Evolutionary conservation across 92 coral and sea anemone genomes (phyloP).

Genomic region (Actinernus sp.): DNA sequence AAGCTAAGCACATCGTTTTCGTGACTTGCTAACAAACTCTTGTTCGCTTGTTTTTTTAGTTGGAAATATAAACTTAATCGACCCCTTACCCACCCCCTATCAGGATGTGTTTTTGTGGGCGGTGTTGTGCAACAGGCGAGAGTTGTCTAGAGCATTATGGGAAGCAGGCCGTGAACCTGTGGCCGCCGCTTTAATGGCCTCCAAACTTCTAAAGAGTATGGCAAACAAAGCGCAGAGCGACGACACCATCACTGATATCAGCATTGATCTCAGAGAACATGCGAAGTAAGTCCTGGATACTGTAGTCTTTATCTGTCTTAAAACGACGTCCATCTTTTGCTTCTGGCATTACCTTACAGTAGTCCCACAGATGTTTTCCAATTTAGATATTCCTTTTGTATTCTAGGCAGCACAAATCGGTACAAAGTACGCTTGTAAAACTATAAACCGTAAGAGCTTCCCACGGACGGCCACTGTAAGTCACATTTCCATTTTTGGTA

Average conservation of each 20-base stretch:
- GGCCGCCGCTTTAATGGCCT: slow-evolving; percentile 92
- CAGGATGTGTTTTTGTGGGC: slow-evolving; percentile 97
- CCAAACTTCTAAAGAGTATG: slow-evolving; percentile 86
- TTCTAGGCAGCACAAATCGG: too few relatives aligned
- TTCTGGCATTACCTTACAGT: too few relatives aligned
- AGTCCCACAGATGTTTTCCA: too few relatives aligned
- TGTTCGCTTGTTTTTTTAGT: slow-evolving; percentile 7
- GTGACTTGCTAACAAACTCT: too few relatives aligned
- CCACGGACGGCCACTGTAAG: too few relatives aligned
- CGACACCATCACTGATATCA: slow-evolving; percentile 92
- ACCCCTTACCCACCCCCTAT: slow-evolving; percentile 74
- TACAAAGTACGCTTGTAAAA: too few relatives aligned
- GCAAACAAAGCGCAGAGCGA: slow-evolving; percentile 79
- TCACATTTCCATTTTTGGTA: too few relatives aligned
- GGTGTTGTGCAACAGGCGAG: slow-evolving; percentile 80
- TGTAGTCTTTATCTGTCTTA: background rate
- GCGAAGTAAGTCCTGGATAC: slow-evolving; percentile 72
- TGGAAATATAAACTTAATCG: slow-evolving; percentile 24
- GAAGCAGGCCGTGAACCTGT: slow-evolving; percentile 87
- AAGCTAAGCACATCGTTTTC: too few relatives aligned
- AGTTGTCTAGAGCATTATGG: slow-evolving; percentile 89
- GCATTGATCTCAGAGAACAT: slow-evolving; percentile 69
- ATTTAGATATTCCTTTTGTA: too few relatives aligned
- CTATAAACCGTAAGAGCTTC: too few relatives aligned
- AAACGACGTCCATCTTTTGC: background rate